These are phyloP conservation scores for Microcebus griseorufus DNA, from an alignment of 2,113 vertebrate genomes.

Conservation along the genomic window DNA sequence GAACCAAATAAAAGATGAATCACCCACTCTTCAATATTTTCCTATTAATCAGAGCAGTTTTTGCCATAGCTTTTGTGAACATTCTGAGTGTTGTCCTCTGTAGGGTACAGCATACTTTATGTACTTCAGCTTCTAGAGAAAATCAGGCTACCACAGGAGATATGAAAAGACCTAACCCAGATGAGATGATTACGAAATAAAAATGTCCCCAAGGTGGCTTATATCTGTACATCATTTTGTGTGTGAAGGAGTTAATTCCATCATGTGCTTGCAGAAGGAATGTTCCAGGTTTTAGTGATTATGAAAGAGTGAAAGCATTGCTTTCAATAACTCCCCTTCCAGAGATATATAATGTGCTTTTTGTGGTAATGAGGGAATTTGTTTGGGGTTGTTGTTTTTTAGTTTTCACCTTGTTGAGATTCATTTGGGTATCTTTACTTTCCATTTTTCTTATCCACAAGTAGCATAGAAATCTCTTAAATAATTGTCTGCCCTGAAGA, in stretches of 20 bases:
- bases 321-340: background rate
- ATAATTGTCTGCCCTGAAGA: constrained; percentile 43
- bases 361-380: background rate
- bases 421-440: constrained; percentile 10
- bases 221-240: background rate
- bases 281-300: background rate
- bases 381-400: background rate
- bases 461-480: constrained; percentile 31
- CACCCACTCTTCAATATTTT: constrained; percentile 59
- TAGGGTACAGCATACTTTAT: background rate
- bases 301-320: background rate
- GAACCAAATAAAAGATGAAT: constrained; percentile 69
- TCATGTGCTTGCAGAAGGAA: background rate
- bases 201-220: background rate
- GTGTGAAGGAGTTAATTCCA: background rate
- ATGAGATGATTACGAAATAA: constrained; percentile 19
- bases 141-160: background rate
- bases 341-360: background rate
- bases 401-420: constrained; percentile 32
- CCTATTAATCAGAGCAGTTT: constrained; percentile 54
- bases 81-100: constrained; percentile 30
- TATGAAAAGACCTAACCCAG: constrained; percentile 2
- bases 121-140: background rate
- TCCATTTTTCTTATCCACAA: constrained; percentile 54
- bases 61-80: constrained; percentile 64